These are phyloP conservation scores for Paracanthobrama guichenoti DNA, from an alignment of 2,113 vertebrate genomes.

Conservation along the genomic window DNA sequence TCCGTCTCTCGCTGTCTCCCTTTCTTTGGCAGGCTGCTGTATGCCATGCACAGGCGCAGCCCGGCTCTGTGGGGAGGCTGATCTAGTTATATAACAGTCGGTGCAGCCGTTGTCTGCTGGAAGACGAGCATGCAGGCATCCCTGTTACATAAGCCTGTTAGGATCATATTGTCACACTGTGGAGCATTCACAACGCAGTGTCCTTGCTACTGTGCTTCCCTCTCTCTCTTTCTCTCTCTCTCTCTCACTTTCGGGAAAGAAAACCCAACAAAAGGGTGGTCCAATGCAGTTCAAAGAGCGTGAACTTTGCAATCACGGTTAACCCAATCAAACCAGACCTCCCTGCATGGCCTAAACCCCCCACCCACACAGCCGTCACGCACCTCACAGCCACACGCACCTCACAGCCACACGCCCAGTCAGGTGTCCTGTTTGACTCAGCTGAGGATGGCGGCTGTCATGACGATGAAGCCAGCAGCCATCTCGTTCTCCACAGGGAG, in stretches of 20 bases:
- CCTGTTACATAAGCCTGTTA: slow-evolving; percentile 78
- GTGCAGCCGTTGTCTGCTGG: slow-evolving; percentile 73
- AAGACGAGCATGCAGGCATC: slow-evolving; percentile 73
- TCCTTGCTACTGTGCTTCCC: slow-evolving; percentile 62
- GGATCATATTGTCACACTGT: slow-evolving; percentile 73
- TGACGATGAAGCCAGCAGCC: slow-evolving; percentile 44
- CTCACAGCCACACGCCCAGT: slow-evolving; percentile 39
- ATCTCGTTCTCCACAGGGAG: slow-evolving; percentile 44
- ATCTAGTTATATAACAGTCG: slow-evolving; percentile 79
- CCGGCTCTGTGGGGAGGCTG: slow-evolving; percentile 71
- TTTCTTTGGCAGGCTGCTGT: slow-evolving; percentile 16
- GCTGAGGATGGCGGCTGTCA: slow-evolving; percentile 43
- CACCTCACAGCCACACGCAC: slow-evolving; percentile 28
- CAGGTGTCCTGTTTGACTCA: slow-evolving; percentile 48
- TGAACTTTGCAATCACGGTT: background rate
- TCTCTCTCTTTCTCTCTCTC: background rate
- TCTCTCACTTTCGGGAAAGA: background rate
- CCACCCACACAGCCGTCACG: slow-evolving; percentile 13
- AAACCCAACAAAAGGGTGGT: slow-evolving; percentile 52
- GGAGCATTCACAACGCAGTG: slow-evolving; percentile 67
- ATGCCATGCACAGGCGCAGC: slow-evolving; percentile 65
- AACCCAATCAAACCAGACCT: slow-evolving; percentile 24
- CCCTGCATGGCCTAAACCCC: background rate
- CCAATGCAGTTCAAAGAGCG: slow-evolving; percentile 29
- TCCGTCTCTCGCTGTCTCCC: slow-evolving; percentile 14